A percentile compares a stretch with the other conserved stretches of the same genome.
These are phyloP conservation scores for Drosophila bifasciata DNA, from an alignment of 1,140 invertebrate genomes.

Conservation along the genomic window DNA sequence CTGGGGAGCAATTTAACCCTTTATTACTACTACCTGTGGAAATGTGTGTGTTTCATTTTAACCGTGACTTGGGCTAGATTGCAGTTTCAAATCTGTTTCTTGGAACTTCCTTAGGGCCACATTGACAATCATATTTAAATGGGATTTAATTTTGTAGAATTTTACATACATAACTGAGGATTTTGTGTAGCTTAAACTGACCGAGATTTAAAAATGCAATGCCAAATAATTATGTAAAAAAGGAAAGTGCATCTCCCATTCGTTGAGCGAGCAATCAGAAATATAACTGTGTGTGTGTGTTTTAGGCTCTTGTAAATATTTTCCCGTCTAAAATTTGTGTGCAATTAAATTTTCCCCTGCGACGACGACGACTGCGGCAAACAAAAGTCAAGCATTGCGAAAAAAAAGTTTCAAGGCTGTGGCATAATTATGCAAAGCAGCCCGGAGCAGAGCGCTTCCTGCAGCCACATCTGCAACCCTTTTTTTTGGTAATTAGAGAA, in stretches of 20 bases:
- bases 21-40: constrained; percentile 8
- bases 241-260: too few species aligned
- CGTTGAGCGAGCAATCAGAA: too few species aligned
- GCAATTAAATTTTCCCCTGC: constrained; percentile 12
- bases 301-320: not conserved
- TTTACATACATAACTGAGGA: too few species aligned
- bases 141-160: too few species aligned
- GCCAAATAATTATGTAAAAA: too few species aligned
- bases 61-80: constrained; percentile 12
- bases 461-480: not conserved
- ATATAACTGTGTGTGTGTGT: too few species aligned
- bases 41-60: constrained; percentile 27
- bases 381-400: constrained; percentile 43
- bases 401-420: constrained; percentile 34
- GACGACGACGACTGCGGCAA: not conserved
- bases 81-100: constrained; percentile 14
- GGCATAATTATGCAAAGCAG: constrained; percentile 32
- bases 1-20: constrained; percentile 22
- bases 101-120: too few species aligned
- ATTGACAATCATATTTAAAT: too few species aligned
- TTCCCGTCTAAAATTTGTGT: constrained; percentile 1
- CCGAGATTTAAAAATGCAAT: too few species aligned
- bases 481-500: constrained; percentile 41
- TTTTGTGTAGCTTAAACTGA: too few species aligned
- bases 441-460: constrained; percentile 9